A percentile compares a stretch with the other conserved stretches of the same genome.
These are phyloP conservation scores for Pseudococcus longispinus DNA, from an alignment of 2,888 invertebrate species.

Conservation along the genomic window DNA sequence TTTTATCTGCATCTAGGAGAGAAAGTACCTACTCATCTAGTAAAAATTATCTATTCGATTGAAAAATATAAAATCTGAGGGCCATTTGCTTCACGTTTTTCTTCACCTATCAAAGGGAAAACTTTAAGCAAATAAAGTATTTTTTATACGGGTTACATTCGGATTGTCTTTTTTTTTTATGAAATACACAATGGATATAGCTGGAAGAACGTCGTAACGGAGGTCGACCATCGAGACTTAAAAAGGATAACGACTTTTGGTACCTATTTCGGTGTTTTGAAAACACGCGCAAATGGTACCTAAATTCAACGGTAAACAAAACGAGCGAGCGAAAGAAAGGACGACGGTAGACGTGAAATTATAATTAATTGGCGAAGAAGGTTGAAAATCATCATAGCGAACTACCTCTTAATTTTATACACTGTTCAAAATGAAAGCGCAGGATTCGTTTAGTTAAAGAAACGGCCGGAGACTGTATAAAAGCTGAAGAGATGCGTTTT, in stretches of 20 bases:
- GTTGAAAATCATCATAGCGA: conserved; percentile 26
- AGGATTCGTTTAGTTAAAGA: conserved; percentile 35
- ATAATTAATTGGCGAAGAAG: conserved; percentile 33
- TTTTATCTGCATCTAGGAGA: neutral
- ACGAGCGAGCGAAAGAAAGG: neutral
- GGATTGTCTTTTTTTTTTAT: neutral
- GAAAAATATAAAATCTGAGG: too few relatives aligned
- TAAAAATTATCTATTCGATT: too few relatives aligned
- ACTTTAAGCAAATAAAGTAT: too few relatives aligned
- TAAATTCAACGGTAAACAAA: conserved; percentile 9
- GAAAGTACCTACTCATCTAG: too few relatives aligned
- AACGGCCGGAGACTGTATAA: conserved; percentile 29
- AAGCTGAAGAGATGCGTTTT: conserved; percentile 46
- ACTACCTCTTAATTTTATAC: conserved; percentile 38
- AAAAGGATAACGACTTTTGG: conserved; percentile 39
- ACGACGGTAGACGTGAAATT: conserved; percentile 32
- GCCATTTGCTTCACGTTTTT: too few relatives aligned
- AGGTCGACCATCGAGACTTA: neutral
- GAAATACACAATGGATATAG: neutral
- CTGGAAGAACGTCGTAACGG: neutral
- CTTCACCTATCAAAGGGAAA: too few relatives aligned
- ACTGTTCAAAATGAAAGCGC: conserved; percentile 10
- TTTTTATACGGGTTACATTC: neutral
- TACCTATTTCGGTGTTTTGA: conserved; percentile 11
- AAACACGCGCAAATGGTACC: conserved; percentile 11